Evolutionary conservation across 2,113 vertebrate species (phyloP), one percentile per base, ranked within the genome.

Genomic region (Caretta caretta): DNA sequence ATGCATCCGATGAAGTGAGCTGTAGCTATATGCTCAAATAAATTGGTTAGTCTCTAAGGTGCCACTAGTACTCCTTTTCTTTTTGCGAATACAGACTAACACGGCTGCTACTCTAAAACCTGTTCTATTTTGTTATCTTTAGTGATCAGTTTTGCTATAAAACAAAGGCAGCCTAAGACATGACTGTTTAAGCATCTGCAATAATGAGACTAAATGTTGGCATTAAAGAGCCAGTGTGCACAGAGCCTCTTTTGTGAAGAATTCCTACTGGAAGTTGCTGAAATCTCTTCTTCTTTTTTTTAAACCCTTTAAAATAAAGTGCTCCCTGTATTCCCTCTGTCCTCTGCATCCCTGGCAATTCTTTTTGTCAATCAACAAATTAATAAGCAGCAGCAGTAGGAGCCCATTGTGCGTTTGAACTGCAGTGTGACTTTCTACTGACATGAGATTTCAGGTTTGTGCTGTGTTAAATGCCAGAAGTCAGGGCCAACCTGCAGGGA

Each of bases 161-260:
- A 97, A 96, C 92, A 96, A 96, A 97, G 53, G 93, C 90, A 42
- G 53, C 83, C 91, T 96, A 95, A 94, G 93, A 97, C 53, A 76
- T 1, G 57, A 93, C 91, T 95, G 92, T 94, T 96, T 97, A 96
- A 97, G 86, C 87, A 38, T 83, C 95, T 96, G 94, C 95, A 92
- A 57, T 95, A 97, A 96, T 76, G 72, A 96, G 53, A 88, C 89
- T 91, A 96, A 97, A 94, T 88, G 95, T 94, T 98, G 96, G 95
- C 95, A 91, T 17, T 53, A 83, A 93, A 65, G 51, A 95, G 50
- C 81, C 86, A 53, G 69, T 38, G 4, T 87, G 93, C 96, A 97
- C 95, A 97, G 91, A 92, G 42, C 38, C 93, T 56, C 95, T 85
- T 96, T 97, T 98, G 96, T 97, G 79, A 81, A 53, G 50, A 56